Conservation (phyloP, 2,113 vertebrate species). For the Ascaphus truei region DNA sequence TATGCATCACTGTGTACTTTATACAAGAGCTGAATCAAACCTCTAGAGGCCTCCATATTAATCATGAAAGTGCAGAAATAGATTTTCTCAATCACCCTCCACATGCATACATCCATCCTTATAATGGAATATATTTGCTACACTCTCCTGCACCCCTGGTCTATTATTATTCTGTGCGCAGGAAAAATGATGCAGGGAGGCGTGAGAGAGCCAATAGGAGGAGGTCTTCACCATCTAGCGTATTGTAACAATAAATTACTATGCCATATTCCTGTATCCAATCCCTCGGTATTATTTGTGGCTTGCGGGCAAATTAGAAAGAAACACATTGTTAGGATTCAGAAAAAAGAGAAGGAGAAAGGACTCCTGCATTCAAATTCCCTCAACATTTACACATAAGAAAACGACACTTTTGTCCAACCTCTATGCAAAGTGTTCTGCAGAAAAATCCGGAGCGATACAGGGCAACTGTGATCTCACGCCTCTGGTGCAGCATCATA, state of each 20-base stretch:
- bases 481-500: too few species aligned
- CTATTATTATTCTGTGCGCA: conserved; percentile 19
- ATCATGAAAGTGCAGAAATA: conserved; percentile 10
- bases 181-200: conserved; percentile 15
- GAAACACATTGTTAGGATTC: conserved; percentile 9
- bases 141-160: conserved; percentile 7
- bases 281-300: not conserved
- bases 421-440: too few species aligned
- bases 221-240: conserved; percentile 3
- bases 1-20: conserved; percentile 10
- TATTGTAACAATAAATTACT: conserved; percentile 29
- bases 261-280: not conserved
- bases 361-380: not conserved
- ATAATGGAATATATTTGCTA: conserved; percentile 5
- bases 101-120: conserved; percentile 10
- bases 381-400: too few species aligned
- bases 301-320: not conserved
- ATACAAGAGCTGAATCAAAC: conserved; percentile 13
- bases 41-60: not conserved
- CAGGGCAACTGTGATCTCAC: too few species aligned
- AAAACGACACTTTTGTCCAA: too few species aligned
- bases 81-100: conserved; percentile 7
- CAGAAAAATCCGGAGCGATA: too few species aligned
- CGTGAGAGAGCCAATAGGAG: conserved; percentile 41
- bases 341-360: not conserved